Evolutionary conservation across 1,140 invertebrate genomes (phyloP), one percentile per base, ranked within the genome.

Genomic region (Dendrolimus punctatus): DNA sequence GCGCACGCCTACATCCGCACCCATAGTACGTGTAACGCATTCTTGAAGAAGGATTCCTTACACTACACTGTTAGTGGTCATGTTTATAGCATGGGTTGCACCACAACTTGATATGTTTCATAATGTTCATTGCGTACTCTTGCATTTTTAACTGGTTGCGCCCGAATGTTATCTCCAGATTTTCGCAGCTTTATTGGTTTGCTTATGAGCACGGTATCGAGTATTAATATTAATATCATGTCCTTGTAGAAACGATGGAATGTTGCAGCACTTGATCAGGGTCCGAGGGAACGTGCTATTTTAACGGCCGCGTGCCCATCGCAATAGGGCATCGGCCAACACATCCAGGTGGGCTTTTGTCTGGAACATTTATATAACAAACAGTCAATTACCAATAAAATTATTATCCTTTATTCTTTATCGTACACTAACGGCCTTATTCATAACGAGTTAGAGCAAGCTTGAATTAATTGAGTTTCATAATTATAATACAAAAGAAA

Each of bases 311-410:
- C 95, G 91, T 68, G 95, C 95, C 95, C 95, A 97, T 80, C 95
- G 92, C 62, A 98, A 88, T 66, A 97, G 90, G 71, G 96, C 96
- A 85, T 98, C 96, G 46, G 96, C 96, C 76, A 98, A 87, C 60
- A 98, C 95, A 88, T 97, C 96, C 87, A 98, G 89, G 85, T 98
- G 96, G 65, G 95, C 95, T 86, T 97, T 97, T 71, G 95, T 97
- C 96, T 98, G 92, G 64, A 94, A 92, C 10, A 60, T 43, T 40
- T 40, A 46, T n/a, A 41, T 9, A 51, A 23, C 23, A 47, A 10
- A 37, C 46, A 37, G 6, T 38, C 37, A 39, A 8, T 8, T 23
- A 23, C 23, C 23, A 23, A 23, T 23, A 23, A 23, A 2, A 23
- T 23, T 23, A 2, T 2, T 23, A 23, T 23, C 23, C 23, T 23